These are phyloP conservation scores for Psylliodes chrysocephalus DNA, from an alignment of 2,888 invertebrate genomes.

Conservation along the genomic window DNA sequence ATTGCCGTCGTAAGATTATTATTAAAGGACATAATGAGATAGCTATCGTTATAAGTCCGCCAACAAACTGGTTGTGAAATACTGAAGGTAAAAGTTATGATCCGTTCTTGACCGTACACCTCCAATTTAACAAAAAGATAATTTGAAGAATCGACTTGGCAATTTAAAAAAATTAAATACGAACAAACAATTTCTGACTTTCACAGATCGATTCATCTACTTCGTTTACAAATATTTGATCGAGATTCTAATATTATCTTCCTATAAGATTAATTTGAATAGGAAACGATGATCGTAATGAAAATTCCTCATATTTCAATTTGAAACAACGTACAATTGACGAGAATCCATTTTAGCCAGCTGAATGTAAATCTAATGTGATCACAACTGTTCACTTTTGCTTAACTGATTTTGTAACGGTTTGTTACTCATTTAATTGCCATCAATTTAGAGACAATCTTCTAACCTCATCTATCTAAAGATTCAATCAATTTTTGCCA, in stretches of 20 bases:
- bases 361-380: slow-evolving; percentile 30
- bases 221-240: background rate
- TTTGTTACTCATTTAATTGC: slow-evolving; percentile 35
- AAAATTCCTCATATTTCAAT: slow-evolving; percentile 1
- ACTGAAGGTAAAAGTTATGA: slow-evolving; percentile 5
- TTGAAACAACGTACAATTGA: slow-evolving; percentile 18
- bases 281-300: background rate
- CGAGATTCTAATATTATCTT: background rate
- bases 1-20: slow-evolving; percentile 49
- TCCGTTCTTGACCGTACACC: slow-evolving; percentile 5
- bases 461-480: slow-evolving; percentile 23
- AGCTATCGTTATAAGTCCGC: slow-evolving; percentile 46
- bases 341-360: slow-evolving; percentile 27
- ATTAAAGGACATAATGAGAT: slow-evolving; percentile 52
- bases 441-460: slow-evolving; percentile 36
- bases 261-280: background rate
- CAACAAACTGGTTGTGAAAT: slow-evolving; percentile 13
- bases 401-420: slow-evolving; percentile 35
- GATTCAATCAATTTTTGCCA: slow-evolving; percentile 21
- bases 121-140: slow-evolving; percentile 1
- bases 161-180: slow-evolving; percentile 6
- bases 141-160: background rate
- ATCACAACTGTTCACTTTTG: slow-evolving; percentile 30
- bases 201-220: background rate
- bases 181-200: background rate